Base-by-base conservation (phyloP, 2,797 vertebrate species). In the Squalus acanthias region DNA sequence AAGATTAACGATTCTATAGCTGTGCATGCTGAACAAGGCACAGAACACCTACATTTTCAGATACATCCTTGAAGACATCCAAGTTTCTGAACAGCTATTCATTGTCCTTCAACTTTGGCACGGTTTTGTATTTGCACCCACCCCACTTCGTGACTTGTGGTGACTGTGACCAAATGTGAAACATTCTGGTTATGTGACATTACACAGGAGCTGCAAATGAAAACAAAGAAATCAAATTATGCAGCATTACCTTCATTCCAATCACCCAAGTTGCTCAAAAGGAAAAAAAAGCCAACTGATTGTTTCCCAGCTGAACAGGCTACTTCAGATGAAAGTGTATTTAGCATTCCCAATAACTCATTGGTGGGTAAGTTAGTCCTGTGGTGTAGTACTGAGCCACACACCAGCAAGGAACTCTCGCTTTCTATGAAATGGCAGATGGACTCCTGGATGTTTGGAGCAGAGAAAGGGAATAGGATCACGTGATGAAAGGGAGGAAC, bases 171-270 rank as follows among this genome's bases (percentile, higher is more conserved):
- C 91, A 93, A n/a, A 69, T 93, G 63, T 69, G 17, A 93, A 93
- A 93, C n/a, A 93, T 67, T 69, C 63, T 93, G 65, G 91, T 93
- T 92, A 29, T 89, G 60, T n/a, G 57, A 60, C 88, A 63, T 91
- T 91, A 46, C 8, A 93, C 20, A 69, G 91, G 17, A 93, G 33
- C 91, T 93, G 91, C 17, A 67, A 93, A 67, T 39, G 63, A 93
- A 92, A 93, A 20, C 33, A 93, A n/a, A 60, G 60, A 63, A 22
- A 22, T 91, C 57, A 91, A 46, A 46, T 46, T 50, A 50, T 39
- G 39, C 20, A 85, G 12, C 39, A 50, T 85, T 29, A 46, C 17
- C 79, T 39, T 85, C 46, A 50, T 22, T 15, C 5, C 4, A 46
- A 46, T 39, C 15, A 76, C 74, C 74, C 10, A 76, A 76, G 65